Conservation (phyloP, 2,888 invertebrate genomes). For the Apoda limacodes region DNA sequence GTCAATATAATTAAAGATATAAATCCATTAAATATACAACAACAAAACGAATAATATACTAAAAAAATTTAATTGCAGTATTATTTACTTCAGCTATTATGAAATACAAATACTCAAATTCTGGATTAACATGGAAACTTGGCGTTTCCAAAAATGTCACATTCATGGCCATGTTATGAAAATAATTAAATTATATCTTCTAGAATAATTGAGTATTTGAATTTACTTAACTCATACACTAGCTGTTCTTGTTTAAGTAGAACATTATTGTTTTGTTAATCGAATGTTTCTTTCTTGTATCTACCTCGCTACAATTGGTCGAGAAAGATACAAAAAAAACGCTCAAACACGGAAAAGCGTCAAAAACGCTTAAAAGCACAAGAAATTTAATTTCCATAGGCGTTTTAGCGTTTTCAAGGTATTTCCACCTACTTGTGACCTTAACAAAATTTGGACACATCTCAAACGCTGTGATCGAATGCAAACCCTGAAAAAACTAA, state of each 20-base stretch:
- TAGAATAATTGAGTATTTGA: constrained; percentile 54
- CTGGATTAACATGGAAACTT: neutral
- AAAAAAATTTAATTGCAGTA: constrained; percentile 32
- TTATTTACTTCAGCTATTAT: constrained; percentile 29
- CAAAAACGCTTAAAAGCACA: constrained; percentile 31
- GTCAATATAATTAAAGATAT: constrained; percentile 53
- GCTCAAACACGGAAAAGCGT: constrained; percentile 28
- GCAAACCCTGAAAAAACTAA: neutral
- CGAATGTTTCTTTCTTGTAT: constrained; percentile 20
- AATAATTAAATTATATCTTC: too few species aligned
- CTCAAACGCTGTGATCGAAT: neutral
- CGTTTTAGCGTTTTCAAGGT: constrained; percentile 32
- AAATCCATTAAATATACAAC: constrained; percentile 66
- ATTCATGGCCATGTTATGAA: too few species aligned
- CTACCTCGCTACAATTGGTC: constrained; percentile 27
- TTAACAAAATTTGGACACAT: constrained; percentile 4
- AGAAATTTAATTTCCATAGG: constrained; percentile 49
- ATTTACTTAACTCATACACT: constrained; percentile 52
- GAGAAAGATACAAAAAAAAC: constrained; percentile 25
- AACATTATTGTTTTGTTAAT: constrained; percentile 3
- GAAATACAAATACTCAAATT: constrained; percentile 63
- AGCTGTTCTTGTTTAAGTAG: too few species aligned
- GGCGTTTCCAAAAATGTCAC: neutral
- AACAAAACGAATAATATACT: constrained; percentile 53
- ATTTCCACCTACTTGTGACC: constrained; percentile 32